Percentiles rank a stretch among this genome's conserved stretches.
phyloP scores from a whole-genome alignment of 2,797 vertebrate genomes.

The Neostethus bicornis region DNA sequence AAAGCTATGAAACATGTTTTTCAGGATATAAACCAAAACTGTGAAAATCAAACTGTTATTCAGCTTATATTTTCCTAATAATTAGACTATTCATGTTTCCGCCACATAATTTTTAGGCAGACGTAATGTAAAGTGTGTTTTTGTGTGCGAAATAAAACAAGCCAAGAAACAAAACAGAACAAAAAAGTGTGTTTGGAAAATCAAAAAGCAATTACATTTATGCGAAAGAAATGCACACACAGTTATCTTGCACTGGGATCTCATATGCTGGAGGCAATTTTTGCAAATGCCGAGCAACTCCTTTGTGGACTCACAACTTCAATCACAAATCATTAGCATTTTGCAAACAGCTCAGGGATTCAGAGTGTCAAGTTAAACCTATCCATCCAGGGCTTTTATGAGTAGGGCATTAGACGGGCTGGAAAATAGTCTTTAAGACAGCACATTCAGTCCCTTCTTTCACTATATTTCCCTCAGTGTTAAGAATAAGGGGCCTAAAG shows the following conservation, averaged over 20 bases:
- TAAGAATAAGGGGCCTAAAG: slow-evolving; percentile 49
- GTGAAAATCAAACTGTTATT: too few species aligned
- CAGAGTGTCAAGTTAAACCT: slow-evolving; percentile 55
- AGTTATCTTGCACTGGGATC: slow-evolving; percentile 11
- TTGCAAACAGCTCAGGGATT: slow-evolving; percentile 49
- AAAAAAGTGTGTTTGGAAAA: slow-evolving; percentile 17
- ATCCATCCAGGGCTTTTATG: slow-evolving; percentile 61
- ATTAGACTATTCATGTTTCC: slow-evolving; percentile 6
- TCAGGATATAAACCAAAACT: background rate
- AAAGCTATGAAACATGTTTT: background rate
- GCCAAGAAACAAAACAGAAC: too few species aligned
- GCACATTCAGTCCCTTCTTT: slow-evolving; percentile 38
- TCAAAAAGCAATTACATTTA: slow-evolving; percentile 12
- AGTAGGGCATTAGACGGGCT: slow-evolving; percentile 54
- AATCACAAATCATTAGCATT: slow-evolving; percentile 59
- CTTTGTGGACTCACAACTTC: slow-evolving; percentile 43
- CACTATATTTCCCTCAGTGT: slow-evolving; percentile 38
- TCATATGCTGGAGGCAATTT: slow-evolving; percentile 11
- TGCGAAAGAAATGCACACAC: slow-evolving; percentile 22
- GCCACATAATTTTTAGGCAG: slow-evolving; percentile 1
- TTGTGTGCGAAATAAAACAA: slow-evolving; percentile 15
- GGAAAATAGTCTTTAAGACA: slow-evolving; percentile 47
- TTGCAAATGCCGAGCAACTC: slow-evolving; percentile 24
- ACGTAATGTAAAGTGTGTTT: slow-evolving; percentile 8
- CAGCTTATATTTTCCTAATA: background rate